phyloP scores from a whole-genome alignment of 2,888 invertebrate genomes.

The Cataglyphis altisquamis region DNA sequence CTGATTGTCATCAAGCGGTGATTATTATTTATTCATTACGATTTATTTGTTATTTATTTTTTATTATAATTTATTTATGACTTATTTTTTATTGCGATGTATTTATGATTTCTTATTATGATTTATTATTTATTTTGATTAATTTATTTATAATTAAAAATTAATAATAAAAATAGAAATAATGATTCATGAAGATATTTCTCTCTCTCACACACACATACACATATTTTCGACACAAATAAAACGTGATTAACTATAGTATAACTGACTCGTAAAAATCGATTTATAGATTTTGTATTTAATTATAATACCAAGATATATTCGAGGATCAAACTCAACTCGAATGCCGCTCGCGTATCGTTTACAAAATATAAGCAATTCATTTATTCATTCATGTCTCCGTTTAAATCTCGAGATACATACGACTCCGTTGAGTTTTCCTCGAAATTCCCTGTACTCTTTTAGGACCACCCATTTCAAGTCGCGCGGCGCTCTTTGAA shows the following conservation, averaged over 20 bases:
- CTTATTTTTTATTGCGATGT: no score
- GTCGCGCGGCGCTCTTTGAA: slow-evolving; percentile 5
- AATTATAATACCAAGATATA: background rate
- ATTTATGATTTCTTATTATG: no score
- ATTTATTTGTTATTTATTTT: no score
- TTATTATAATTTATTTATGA: no score
- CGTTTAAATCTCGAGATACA: slow-evolving; percentile 18
- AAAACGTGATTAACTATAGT: background rate
- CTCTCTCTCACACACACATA: background rate
- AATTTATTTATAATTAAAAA: background rate
- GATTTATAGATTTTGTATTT: background rate
- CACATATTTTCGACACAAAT: background rate
- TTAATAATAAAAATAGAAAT: background rate
- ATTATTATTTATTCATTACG: no score
- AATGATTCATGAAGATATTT: background rate
- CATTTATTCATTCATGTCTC: background rate
- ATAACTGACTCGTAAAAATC: background rate
- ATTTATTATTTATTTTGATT: no score
- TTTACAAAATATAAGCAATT: slow-evolving; percentile 12
- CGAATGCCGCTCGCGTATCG: background rate
- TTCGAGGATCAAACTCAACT: background rate
- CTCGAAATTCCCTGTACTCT: background rate
- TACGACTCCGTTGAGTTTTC: background rate
- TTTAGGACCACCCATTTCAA: background rate
- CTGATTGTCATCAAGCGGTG: no score